Conservation (phyloP, 2,888 invertebrate genomes). For the Acleris laterana region DNA sequence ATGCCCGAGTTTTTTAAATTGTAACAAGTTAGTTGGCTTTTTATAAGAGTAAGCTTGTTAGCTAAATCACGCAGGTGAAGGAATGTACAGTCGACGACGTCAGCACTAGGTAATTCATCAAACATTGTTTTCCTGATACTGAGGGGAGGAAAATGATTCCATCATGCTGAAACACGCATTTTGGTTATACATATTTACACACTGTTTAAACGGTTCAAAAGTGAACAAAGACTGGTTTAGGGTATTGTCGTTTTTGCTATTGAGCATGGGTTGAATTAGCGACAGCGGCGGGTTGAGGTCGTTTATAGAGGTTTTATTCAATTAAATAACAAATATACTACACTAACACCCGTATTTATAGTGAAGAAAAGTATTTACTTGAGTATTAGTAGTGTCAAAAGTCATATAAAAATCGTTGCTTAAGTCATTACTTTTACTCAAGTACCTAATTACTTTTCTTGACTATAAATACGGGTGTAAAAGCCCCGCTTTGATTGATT, state of each 20-base stretch:
- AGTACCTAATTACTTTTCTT: no score
- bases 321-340: no score
- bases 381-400: no score
- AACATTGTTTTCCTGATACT: conserved; percentile 50
- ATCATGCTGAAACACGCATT: conserved; percentile 48
- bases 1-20: no score
- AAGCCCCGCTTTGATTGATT: neutral
- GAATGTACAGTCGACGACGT: no score
- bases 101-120: conserved; percentile 47
- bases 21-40: no score
- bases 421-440: no score
- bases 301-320: neutral
- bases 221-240: conserved; percentile 40
- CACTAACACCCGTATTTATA: no score
- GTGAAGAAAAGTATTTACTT: no score
- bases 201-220: conserved; percentile 42
- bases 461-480: no score
- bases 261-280: conserved; percentile 22
- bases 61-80: neutral
- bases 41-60: neutral
- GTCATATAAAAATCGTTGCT: no score
- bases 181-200: conserved; percentile 41
- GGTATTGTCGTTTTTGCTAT: conserved; percentile 23
- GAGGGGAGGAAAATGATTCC: conserved; percentile 51
- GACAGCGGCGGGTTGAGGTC: neutral